Evolutionary conservation across 2,113 vertebrate species (phyloP).

Genomic region (Leptocoma aspasia): DNA sequence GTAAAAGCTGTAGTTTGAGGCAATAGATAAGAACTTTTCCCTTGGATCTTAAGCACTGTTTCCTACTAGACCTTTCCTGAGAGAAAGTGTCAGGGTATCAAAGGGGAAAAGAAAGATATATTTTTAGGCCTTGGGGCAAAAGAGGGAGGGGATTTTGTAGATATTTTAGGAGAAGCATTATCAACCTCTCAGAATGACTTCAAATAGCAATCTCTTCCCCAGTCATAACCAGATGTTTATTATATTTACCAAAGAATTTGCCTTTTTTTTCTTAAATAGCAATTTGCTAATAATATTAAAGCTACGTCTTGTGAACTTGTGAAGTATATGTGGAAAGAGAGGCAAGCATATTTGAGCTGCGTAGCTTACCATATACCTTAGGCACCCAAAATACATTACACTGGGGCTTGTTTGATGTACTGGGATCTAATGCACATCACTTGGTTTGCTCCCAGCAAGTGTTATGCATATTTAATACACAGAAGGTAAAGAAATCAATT

Average conservation of each 20-base stretch:
- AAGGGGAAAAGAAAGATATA: background rate
- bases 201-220: background rate
- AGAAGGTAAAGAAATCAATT: background rate
- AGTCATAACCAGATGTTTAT: background rate
- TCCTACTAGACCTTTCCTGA: background rate
- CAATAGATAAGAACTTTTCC: slow-evolving; percentile 33
- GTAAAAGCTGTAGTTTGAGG: background rate
- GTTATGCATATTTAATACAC: background rate
- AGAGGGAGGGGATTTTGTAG: background rate
- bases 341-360: background rate
- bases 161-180: background rate
- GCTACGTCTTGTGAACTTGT: background rate
- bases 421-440: background rate
- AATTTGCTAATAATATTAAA: background rate
- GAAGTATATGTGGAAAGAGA: background rate
- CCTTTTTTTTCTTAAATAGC: background rate
- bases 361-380: background rate
- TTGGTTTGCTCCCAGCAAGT: background rate
- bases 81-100: slow-evolving; percentile 9
- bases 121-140: background rate
- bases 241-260: background rate
- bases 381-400: background rate
- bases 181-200: background rate
- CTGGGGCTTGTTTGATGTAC: background rate
- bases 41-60: background rate